Conservation (phyloP, 2,888 invertebrate genomes). For the Eupeodes luniger region DNA sequence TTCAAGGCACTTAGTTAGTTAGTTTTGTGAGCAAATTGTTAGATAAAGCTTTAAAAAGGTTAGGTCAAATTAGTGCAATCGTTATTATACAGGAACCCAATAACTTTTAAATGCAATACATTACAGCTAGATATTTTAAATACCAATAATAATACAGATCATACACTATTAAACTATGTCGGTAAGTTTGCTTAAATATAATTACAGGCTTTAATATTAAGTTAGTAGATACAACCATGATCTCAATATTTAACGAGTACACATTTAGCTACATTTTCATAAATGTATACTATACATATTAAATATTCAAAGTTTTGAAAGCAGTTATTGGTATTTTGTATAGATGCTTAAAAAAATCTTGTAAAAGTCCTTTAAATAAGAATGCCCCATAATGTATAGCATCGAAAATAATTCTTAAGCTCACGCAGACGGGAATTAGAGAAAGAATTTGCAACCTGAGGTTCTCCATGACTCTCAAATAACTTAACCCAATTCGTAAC, state of each 20-base stretch:
- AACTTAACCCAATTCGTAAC: too few relatives aligned
- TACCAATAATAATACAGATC: background rate
- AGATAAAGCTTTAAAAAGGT: background rate
- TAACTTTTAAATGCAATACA: background rate
- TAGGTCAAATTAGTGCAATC: background rate
- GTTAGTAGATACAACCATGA: background rate
- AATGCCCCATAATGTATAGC: too few relatives aligned
- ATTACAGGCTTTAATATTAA: background rate
- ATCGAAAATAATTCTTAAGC: too few relatives aligned
- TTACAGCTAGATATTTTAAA: background rate
- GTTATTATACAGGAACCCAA: background rate
- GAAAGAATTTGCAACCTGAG: background rate
- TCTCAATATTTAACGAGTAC: background rate
- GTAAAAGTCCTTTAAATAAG: too few relatives aligned
- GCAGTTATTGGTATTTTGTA: conserved; percentile 20
- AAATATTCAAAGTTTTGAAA: background rate
- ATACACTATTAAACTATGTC: background rate
- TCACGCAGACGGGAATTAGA: too few relatives aligned
- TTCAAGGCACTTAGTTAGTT: conserved; percentile 28
- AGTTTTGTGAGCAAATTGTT: background rate
- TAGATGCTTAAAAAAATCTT: too few relatives aligned
- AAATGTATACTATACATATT: too few relatives aligned
- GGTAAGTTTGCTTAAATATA: too few relatives aligned
- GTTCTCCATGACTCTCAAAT: too few relatives aligned
- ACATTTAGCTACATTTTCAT: background rate